Evolutionary conservation across 2,113 vertebrate genomes (phyloP).

Genomic region (Varanus salvator): DNA sequence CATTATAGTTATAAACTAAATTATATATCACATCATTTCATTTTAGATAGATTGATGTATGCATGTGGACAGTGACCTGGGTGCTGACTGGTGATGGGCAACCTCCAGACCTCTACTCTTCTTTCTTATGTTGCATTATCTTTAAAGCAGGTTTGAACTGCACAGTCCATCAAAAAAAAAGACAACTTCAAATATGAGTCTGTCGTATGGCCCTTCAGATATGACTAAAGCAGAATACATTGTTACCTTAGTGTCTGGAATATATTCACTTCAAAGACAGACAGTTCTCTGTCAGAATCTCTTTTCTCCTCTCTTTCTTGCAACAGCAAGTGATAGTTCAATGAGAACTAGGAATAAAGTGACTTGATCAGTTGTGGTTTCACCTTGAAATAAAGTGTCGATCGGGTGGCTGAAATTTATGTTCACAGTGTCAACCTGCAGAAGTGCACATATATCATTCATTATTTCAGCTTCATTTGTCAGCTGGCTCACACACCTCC

Average conservation of each 20-base stretch:
- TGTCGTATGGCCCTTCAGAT: background rate
- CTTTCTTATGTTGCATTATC: too few species aligned
- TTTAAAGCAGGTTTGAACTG: too few species aligned
- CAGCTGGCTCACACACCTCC: background rate
- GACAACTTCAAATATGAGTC: too few species aligned
- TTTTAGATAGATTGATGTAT: too few species aligned
- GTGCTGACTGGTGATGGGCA: too few species aligned
- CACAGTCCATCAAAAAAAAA: too few species aligned
- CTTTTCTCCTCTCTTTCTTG: background rate
- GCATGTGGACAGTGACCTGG: too few species aligned
- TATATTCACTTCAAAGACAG: background rate
- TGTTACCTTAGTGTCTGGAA: too few species aligned
- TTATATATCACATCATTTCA: too few species aligned
- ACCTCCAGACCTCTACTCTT: too few species aligned
- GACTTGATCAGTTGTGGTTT: background rate
- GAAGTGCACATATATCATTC: background rate
- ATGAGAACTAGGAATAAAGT: background rate
- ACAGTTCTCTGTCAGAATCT: background rate
- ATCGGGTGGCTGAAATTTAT: conserved; percentile 4
- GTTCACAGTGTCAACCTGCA: background rate
- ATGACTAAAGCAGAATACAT: background rate
- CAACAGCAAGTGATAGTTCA: background rate
- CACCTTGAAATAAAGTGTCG: conserved; percentile 3
- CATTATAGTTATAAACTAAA: too few species aligned
- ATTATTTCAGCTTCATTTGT: conserved; percentile 19